Evolutionary conservation across 2,797 vertebrate species (phyloP).

Genomic region (Gambusia yucatana): DNA sequence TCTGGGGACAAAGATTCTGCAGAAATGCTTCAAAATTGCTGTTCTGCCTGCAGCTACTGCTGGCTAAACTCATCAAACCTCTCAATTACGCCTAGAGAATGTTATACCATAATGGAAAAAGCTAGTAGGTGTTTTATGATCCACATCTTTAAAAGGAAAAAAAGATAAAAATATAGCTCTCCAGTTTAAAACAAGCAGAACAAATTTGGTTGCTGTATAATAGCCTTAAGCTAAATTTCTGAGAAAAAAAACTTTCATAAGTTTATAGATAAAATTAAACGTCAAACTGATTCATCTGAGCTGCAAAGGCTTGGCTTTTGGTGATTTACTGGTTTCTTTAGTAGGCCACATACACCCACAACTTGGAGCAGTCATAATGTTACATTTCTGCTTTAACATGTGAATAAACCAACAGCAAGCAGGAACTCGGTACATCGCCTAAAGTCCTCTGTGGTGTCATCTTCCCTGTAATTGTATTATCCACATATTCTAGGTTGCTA

Average conservation of each 20-base stretch:
- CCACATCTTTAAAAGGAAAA: constrained; percentile 10
- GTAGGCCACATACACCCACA: constrained; percentile 12
- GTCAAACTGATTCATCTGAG: constrained; percentile 41
- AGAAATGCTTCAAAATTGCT: constrained; percentile 35
- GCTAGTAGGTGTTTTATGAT: constrained; percentile 7
- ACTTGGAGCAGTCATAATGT: constrained; percentile 9
- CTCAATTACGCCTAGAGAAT: constrained; percentile 19
- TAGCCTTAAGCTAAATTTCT: not conserved
- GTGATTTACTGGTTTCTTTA: constrained; percentile 60
- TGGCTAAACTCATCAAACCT: constrained; percentile 35
- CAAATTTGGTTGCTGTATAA: not conserved
- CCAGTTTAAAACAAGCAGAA: not conserved
- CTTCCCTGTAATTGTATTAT: constrained; percentile 12
- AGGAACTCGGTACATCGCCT: constrained; percentile 14
- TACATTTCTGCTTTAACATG: constrained; percentile 18
- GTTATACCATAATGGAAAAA: constrained; percentile 11
- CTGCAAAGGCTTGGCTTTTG: constrained; percentile 43
- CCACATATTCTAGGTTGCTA: not conserved
- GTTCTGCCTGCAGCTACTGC: constrained; percentile 48
- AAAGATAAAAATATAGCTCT: not conserved
- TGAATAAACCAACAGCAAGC: constrained; percentile 23
- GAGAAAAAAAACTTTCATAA: not conserved
- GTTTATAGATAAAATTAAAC: not conserved
- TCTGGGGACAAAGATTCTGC: constrained; percentile 55
- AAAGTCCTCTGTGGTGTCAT: constrained; percentile 1